Base-by-base conservation (phyloP, 2,888 invertebrate species). In the Diarsia dahlii region DNA sequence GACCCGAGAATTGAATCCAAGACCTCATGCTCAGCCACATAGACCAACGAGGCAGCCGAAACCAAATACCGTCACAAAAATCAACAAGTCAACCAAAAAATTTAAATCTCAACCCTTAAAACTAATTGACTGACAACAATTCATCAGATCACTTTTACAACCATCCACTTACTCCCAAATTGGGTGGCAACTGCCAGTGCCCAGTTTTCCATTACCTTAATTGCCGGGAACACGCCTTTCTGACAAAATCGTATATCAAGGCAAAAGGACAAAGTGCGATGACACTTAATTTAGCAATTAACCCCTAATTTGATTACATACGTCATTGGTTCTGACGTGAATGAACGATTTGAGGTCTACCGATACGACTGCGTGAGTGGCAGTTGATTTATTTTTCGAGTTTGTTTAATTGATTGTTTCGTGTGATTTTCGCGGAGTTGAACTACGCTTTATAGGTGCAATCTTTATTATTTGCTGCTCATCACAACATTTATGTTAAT, bases 201-300 rank as follows among this genome's bases (percentile, higher is more conserved):
- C 84, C 88, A 84, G 82, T 80, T 88, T 88, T 89, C 83, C 89
- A 88, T 88, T 88, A 94, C 85, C 89, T 88, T 94, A 94, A 95
- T 95, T 94, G 93, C 90, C 91, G 89, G 87, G 85, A 90, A 91
- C 93, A 90, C 94, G 93, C 95, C 94, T 93, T 87, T 89, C 87
- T 88, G 87, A 90, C 92, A 89, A 95, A 95, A 95, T 94, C 94
- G 95, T 95, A 94, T 95, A 95, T 94, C 93, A 90, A 90, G 89
- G 90, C 92, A 93, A 93, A 94, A 92, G 91, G 93, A 95, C 94
- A 94, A 94, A 91, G 88, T 88, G 71, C 89, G 93, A 91, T 93
- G 91, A 93, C 93, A 95, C 95, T 96, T 96, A 94, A 96, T 96
- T 94, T 94, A 92, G 91, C 95, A 95, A 96, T 96, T 96, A 95